Conservation (phyloP, 2,888 invertebrate species). For the Cyclophora punctaria region DNA sequence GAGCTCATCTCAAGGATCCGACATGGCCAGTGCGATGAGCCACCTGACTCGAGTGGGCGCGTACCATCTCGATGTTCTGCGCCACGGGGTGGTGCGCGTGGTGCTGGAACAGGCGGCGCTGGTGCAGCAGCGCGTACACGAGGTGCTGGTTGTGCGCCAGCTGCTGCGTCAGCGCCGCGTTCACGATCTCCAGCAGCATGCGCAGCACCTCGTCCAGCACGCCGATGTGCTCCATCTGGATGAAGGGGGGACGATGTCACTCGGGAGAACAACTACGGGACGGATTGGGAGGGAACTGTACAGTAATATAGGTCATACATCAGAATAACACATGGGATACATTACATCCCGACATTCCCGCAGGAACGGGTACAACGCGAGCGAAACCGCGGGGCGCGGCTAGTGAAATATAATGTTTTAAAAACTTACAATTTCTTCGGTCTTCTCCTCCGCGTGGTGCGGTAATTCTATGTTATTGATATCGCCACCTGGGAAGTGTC, state of each 20-base stretch:
- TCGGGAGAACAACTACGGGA: no score
- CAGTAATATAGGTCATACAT: no score
- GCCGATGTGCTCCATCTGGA: slow-evolving; percentile 88
- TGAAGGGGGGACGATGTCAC: background rate
- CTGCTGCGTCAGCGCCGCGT: slow-evolving; percentile 93
- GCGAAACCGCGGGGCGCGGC: no score
- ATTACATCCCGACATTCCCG: no score
- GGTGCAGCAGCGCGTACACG: slow-evolving; percentile 96
- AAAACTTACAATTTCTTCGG: slow-evolving; percentile 63
- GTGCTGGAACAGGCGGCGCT: slow-evolving; percentile 89
- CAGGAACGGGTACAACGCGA: no score
- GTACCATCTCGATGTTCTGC: slow-evolving; percentile 95
- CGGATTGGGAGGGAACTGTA: no score
- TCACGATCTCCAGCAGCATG: slow-evolving; percentile 97
- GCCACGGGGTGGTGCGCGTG: slow-evolving; percentile 92
- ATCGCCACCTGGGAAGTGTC: slow-evolving; percentile 39
- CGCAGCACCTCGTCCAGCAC: slow-evolving; percentile 96
- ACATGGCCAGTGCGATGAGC: no score
- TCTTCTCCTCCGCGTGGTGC: slow-evolving; percentile 61
- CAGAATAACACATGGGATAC: no score
- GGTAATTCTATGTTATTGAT: slow-evolving; percentile 52
- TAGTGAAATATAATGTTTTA: no score
- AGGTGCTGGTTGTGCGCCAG: slow-evolving; percentile 90
- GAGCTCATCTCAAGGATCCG: no score
- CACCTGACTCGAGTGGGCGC: slow-evolving; percentile 16